Evolutionary conservation across 1,140 invertebrate species (phyloP).

Genomic region (Varroa destructor): DNA sequence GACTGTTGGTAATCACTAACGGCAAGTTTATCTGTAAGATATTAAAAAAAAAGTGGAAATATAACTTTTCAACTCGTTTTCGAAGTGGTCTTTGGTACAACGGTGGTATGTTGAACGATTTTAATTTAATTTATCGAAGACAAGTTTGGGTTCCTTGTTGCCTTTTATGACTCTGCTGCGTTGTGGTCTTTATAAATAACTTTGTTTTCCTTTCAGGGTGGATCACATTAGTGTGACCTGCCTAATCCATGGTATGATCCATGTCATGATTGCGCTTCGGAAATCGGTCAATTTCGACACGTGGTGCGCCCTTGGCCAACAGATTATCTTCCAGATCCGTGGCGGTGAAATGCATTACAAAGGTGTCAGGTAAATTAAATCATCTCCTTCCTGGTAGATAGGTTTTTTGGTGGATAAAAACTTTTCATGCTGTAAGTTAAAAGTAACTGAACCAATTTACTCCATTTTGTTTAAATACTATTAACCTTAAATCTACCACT

Average conservation of each 20-base stretch:
- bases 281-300: slow-evolving; percentile 19
- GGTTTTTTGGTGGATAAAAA: too few species aligned
- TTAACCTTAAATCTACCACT: too few species aligned
- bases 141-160: background rate
- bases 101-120: too few species aligned
- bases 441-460: too few species aligned
- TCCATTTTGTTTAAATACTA: too few species aligned
- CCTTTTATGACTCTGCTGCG: background rate
- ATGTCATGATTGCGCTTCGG: slow-evolving; percentile 4
- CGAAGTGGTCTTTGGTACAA: too few species aligned
- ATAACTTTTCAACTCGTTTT: too few species aligned
- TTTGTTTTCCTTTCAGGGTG: background rate
- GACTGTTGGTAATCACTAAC: too few species aligned
- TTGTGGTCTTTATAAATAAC: background rate
- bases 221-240: slow-evolving; percentile 23
- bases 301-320: slow-evolving; percentile 14
- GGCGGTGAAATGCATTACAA: slow-evolving; percentile 26
- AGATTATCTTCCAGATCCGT: background rate
- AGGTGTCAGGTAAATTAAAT: background rate
- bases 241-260: slow-evolving; percentile 22
- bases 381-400: background rate
- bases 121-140: background rate
- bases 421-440: too few species aligned
- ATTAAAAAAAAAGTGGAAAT: too few species aligned
- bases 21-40: too few species aligned